phyloP scores from a whole-genome alignment of 1,140 invertebrate species.

The Procambarus clarkii region DNA sequence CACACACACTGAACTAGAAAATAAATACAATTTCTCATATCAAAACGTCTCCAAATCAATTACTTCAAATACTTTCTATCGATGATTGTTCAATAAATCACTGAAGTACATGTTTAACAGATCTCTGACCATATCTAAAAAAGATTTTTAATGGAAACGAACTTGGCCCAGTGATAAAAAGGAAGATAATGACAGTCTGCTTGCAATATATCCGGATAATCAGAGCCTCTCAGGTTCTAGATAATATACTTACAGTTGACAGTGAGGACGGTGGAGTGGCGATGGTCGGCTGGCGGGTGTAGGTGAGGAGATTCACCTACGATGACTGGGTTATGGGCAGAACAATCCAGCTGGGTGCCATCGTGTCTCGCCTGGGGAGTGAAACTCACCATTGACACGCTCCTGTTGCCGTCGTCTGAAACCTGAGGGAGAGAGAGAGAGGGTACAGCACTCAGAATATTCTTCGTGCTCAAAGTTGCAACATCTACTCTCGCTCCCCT shows the following conservation, averaged over 20 bases:
- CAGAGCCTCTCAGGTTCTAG: neutral
- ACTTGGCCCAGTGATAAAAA: neutral
- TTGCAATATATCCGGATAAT: neutral
- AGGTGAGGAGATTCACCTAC: neutral
- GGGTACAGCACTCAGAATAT: no score
- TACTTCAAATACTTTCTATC: neutral
- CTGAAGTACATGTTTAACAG: no score
- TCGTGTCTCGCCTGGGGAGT: conserved; percentile 22
- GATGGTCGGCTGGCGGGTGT: conserved; percentile 8
- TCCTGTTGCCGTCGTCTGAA: conserved; percentile 47
- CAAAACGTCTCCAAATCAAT: neutral
- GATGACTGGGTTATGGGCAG: conserved; percentile 35
- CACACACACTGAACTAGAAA: neutral
- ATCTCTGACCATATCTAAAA: no score
- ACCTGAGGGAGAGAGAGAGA: conserved; percentile 6
- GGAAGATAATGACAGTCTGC: neutral
- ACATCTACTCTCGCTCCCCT: no score
- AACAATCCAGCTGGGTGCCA: conserved; percentile 16
- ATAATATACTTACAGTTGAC: conserved; percentile 47
- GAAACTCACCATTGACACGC: conserved; percentile 51
- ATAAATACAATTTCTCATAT: neutral
- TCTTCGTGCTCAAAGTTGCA: no score
- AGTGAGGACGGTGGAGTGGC: conserved; percentile 7
- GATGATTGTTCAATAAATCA: no score
- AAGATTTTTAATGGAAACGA: no score